Base-by-base conservation (phyloP, 1,140 invertebrate species). In the Scylla paramamosain region DNA sequence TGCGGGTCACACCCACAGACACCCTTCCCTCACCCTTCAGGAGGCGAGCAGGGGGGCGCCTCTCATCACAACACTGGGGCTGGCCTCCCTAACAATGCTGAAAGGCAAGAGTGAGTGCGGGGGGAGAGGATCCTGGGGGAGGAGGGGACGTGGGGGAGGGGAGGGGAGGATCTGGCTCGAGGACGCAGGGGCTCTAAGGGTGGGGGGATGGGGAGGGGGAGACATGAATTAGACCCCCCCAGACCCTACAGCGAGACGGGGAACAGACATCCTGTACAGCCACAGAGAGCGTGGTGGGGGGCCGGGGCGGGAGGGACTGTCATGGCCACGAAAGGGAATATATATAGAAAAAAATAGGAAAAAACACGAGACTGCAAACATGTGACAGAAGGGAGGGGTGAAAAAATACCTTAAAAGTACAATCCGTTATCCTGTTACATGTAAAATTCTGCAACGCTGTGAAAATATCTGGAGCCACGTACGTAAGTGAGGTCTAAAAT, bases 21-120 rank as follows among this genome's bases (percentile, higher is more conserved):
- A n/a, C 10, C 59, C 48, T 20, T 67, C 8, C 20, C 10, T 6
- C 59, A n/a, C 59, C 59, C 59, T 67, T 10, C 59, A 67, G 59
- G 59, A 67, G 59, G 7, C 59, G 59, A 16, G 10, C 59, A 67
- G 59, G 8, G 59, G 59, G 59, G 59, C 59, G 59, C 59, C 59
- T 67, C 59, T 67, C 59, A 67, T 67, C 7, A 25, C 59, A 67
- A 67, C 7, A 20, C 20, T 67, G 59, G 10, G 59, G 59, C 59
- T 67, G 59, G 10, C 20, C 59, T 67, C 59, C 59, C 59, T 67
- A 67, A 67, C 59, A 67, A 67, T 67, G 59, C 59, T 67, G 59
- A 8, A 67, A 67, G 59, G 59, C 45, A 91, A 48, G 31, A 91
- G 52, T 48, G 90, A 48, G 90, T 31, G 90, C 25, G 20, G 46